Conservation (phyloP, 1,140 invertebrate species). For the Argopecten irradians region DNA sequence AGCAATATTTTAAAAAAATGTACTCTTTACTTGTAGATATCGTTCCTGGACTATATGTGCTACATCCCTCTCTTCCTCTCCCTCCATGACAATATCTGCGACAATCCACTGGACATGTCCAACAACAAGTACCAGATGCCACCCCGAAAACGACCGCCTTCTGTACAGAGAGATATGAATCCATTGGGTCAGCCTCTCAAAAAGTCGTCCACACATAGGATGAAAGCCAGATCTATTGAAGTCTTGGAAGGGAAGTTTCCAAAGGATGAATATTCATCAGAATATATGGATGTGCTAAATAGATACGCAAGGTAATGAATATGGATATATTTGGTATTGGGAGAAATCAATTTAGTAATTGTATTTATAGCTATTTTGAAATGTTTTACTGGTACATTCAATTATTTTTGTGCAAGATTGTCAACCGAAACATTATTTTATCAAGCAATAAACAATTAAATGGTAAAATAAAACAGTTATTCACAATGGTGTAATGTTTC, state of each 20-base stretch:
- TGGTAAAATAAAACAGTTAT: not conserved
- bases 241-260: conserved; percentile 51
- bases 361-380: not conserved
- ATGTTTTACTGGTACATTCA: not conserved
- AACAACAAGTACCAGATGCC: conserved; percentile 68
- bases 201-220: conserved; percentile 51
- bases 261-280: conserved; percentile 27
- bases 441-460: not conserved
- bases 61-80: conserved; percentile 76
- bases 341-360: not conserved
- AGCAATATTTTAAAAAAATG: not conserved
- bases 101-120: conserved; percentile 74
- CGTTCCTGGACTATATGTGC: conserved; percentile 74
- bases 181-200: conserved; percentile 63
- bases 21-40: conserved; percentile 65
- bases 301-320: conserved; percentile 55
- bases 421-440: not conserved
- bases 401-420: too few relatives aligned
- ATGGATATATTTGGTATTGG: not conserved
- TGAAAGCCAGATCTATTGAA: conserved; percentile 55
- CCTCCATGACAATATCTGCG: conserved; percentile 74
- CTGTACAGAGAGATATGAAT: conserved; percentile 74
- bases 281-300: conserved; percentile 47
- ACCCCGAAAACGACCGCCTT: conserved; percentile 55
- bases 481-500: too few relatives aligned